Base-by-base conservation (phyloP, 1,140 invertebrate species). In the Pararge aegeria region DNA sequence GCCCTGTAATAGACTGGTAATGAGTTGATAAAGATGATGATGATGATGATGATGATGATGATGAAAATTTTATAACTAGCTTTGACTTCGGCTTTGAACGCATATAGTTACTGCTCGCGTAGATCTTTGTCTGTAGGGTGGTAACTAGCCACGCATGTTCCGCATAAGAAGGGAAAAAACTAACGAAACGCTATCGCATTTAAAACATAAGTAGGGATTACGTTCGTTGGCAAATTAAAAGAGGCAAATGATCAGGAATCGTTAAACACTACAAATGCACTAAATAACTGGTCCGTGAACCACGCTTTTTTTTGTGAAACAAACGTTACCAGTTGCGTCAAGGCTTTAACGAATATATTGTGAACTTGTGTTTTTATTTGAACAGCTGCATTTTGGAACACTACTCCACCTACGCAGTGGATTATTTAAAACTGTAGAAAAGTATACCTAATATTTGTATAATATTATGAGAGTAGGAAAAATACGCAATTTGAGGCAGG, bases 271-370 rank as follows among this genome's bases (percentile, higher is more conserved):
- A 34, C 12, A 12, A 34, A 12, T 34, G n/a, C 30, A 34, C 10
- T 34, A 34, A 34, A 34, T 34, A 1, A 34, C 30, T 34, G 30
- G 30, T 34, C 30, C 30, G 30, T 34, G 30, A 34, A 34, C 10
- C 30, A 34, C 30, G 30, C n/a, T n/a, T n/a, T n/a, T n/a, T n/a
- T n/a, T n/a, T n/a, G n/a, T 34, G 30, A 34, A 34, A 34, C 30
- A 34, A n/a, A 34, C 30, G 30, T 34, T 12, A 1, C 30, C 30
- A 34, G 30, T 34, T 34, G 30, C 30, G 30, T 34, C 30, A 34
- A 34, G 30, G 30, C 30, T 34, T 34, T 12, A 34, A 34, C 30
- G 30, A 34, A 34, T 34, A 34, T 12, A 34, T 34, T 34, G 30
- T 30, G 24, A 10, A 30, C 29, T 30, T 30, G 29, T 30, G 10